Conservation (phyloP, 2,888 invertebrate genomes). For the Amorpha juglandis region DNA sequence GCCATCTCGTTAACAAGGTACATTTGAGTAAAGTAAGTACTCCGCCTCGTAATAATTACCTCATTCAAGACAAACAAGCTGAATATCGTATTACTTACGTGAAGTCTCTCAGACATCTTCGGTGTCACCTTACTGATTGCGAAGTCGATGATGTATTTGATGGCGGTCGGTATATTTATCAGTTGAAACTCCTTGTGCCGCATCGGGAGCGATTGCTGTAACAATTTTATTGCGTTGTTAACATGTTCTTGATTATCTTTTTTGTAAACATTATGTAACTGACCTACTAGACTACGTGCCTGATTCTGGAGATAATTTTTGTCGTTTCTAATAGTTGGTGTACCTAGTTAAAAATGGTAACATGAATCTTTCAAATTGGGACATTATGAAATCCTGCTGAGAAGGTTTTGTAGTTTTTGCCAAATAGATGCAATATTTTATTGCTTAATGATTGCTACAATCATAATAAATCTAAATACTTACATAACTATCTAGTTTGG, state of each 20-base stretch:
- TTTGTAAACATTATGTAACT: neutral
- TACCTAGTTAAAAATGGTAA: neutral
- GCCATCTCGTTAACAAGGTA: conserved; percentile 1
- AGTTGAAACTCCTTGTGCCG: conserved; percentile 91
- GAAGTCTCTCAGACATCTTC: conserved; percentile 88
- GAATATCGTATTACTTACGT: conserved; percentile 65
- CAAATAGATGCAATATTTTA: no score
- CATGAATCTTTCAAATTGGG: no score
- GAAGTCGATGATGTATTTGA: conserved; percentile 91
- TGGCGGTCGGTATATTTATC: conserved; percentile 87
- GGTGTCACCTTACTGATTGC: conserved; percentile 87
- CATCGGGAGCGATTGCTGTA: conserved; percentile 90
- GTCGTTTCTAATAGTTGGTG: neutral
- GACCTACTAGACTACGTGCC: neutral
- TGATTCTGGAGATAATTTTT: neutral
- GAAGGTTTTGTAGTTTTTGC: no score
- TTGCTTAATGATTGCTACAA: no score
- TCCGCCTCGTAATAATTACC: conserved; percentile 20
- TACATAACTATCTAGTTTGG: no score
- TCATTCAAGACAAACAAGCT: conserved; percentile 23
- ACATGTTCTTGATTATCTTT: neutral
- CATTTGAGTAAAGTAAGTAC: conserved; percentile 1
- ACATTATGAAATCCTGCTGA: no score
- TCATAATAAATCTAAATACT: no score
- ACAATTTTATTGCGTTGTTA: conserved; percentile 36